Percentiles rank a stretch among this genome's conserved stretches.
Evolutionary conservation across 1,140 invertebrate species (phyloP).

Genomic region (Pseudomyrmex flavicornis): DNA sequence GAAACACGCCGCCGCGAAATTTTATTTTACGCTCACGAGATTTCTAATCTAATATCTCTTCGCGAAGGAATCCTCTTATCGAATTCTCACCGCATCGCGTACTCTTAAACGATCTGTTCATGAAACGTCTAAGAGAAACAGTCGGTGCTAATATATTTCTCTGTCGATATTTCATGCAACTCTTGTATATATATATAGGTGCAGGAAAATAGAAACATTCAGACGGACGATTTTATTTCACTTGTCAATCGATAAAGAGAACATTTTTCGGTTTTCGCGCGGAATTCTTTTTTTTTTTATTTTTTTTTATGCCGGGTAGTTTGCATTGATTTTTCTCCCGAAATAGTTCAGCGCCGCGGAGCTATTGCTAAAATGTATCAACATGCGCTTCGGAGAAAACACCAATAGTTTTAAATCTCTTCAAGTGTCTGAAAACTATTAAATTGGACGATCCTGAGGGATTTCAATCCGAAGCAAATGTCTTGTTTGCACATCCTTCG

Average conservation of each 20-base stretch:
- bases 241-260: not conserved
- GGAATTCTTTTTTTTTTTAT: not conserved
- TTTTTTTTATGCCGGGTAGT: not conserved
- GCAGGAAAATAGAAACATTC: too few relatives aligned
- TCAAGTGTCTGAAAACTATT: slow-evolving; percentile 62
- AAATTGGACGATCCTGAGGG: slow-evolving; percentile 51
- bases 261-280: too few relatives aligned
- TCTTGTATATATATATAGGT: not conserved
- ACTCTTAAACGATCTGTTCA: not conserved
- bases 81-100: not conserved
- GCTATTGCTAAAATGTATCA: slow-evolving; percentile 1
- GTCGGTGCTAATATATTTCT: slow-evolving; percentile 4
- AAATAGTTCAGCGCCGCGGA: not conserved
- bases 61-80: not conserved
- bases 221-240: not conserved
- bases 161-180: not conserved
- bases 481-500: slow-evolving; percentile 55
- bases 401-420: slow-evolving; percentile 43
- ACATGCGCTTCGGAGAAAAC: not conserved
- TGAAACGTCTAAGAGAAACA: not conserved
- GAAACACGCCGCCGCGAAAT: not conserved
- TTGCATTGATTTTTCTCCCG: not conserved
- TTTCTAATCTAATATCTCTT: slow-evolving; percentile 27
- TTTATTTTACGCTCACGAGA: not conserved
- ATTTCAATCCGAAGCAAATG: slow-evolving; percentile 61